Base-by-base conservation (phyloP, 2,888 invertebrate species). In the Nymphalis urticae region DNA sequence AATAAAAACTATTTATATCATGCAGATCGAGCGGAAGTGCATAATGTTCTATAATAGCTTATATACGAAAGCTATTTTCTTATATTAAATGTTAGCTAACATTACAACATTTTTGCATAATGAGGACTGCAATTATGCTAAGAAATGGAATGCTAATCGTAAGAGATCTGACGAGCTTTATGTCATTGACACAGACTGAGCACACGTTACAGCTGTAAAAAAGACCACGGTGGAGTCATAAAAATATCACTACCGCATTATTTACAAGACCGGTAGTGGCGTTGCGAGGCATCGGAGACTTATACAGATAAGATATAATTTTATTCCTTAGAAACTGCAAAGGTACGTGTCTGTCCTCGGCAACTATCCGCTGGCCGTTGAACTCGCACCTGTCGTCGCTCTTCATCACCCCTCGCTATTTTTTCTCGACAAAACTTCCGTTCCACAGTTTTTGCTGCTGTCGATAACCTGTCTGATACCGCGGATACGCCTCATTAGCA, bases 401-500 rank as follows among this genome's bases (percentile, higher is more conserved):
- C 85, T 82, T 85, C 84, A 85, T 79, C 84, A 82, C 82, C 86
- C 87, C 88, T 83, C 81, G 81, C 81, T 77, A 85, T 90, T 92
- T 91, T 90, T 90, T 90, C 83, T 79, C 81, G 79, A 79, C 81
- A 76, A 76, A 75, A 89, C 90, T 92, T 92, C 91, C 92, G 91
- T 86, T 84, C 84, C 78, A 83, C 75, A 72, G 84, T 91, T 90
- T 90, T 92, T 92, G 81, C 85, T 83, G 81, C 83, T 80, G 84
- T 84, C 90, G 86, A 88, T 89, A 90, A 88, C 88, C 87, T 83
- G 87, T 80, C 84, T 78, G 86, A 88, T 87, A 86, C 83, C 85
- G 81, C 86, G 85, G 90, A 87, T 85, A 87, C 87, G 89, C 80
- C 84, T 90, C 90, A 90, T 90, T 92, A 90, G 86, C 84, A 79